Base-by-base conservation (phyloP, 1,140 invertebrate species). In the Onthophagus taurus region DNA sequence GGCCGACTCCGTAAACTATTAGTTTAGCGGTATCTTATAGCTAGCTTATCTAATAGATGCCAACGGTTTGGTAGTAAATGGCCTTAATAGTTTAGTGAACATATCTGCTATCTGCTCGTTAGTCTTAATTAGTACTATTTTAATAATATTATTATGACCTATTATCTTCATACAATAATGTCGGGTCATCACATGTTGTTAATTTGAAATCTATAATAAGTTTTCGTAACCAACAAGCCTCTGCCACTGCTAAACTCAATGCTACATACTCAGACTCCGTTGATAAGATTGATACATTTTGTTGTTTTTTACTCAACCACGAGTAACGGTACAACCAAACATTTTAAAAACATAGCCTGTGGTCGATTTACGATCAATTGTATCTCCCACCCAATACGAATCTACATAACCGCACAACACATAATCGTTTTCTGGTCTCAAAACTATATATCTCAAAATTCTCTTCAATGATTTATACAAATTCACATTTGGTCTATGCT, bases 331-430 rank as follows among this genome's bases (percentile, higher is more conserved):
- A 45, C 34, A 36, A 29, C 31, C 29, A 43, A 45, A 34, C 8
- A 53, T 11, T 47, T 53, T 50, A 44, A 68, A 62, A 19, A 57
- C 43, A 42, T 53, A 65, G 4, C 63, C 63, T 12, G 59, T 61
- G 18, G 60, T 68, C 16, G 63, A 69, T 46, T 59, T 65, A 24
- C 62, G 51, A 26, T 67, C 58, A 13, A 47, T 13, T 4, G 5
- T 45, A 36, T 62, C 52, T 6, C 47, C 54, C n/a, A 49, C 66
- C 60, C 63, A 69, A 50, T 70, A 61, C 2, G 65, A 52, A 52
- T 69, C 66, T 8, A 59, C 59, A 55, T 50, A 68, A 17, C 60
- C 48, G n/a, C 34, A 8, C 12, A 36, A 36, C 6, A 36, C 12
- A 50, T 51, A 55, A 47, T 45, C 5, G 36, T 20, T 14, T 4